phyloP scores from a whole-genome alignment of 2,113 vertebrate genomes.

The Hippocampus abdominalis region DNA sequence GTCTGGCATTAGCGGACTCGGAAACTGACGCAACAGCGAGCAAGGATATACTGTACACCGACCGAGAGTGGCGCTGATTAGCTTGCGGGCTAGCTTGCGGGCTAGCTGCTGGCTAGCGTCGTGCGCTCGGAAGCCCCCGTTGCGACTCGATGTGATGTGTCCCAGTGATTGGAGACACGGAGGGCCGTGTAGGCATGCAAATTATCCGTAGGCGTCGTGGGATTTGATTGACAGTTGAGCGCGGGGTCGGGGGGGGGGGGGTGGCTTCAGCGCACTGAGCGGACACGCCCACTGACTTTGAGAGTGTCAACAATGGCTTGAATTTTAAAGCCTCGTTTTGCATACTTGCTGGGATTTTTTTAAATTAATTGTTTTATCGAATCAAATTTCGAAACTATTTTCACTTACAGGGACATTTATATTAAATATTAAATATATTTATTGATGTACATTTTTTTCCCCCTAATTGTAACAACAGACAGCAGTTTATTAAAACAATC shows the following conservation, averaged over 20 bases:
- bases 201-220: no score
- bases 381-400: not conserved
- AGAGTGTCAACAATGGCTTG: not conserved
- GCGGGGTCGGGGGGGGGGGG: no score
- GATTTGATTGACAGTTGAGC: not conserved
- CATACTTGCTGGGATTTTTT: not conserved
- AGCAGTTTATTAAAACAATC: not conserved
- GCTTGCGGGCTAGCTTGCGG: not conserved
- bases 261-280: not conserved
- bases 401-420: not conserved
- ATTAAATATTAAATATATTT: no score
- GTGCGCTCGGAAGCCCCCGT: no score
- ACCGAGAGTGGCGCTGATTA: not conserved
- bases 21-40: no score
- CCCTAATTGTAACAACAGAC: not conserved
- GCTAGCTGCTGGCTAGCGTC: not conserved
- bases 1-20: not conserved
- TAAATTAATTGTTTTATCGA: no score
- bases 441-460: no score
- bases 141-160: no score
- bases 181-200: no score
- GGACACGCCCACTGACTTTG: not conserved
- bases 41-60: not conserved
- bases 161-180: no score
- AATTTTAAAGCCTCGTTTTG: not conserved